phyloP scores from a whole-genome alignment of 2,888 invertebrate species.

The Sinotaia quadrata region DNA sequence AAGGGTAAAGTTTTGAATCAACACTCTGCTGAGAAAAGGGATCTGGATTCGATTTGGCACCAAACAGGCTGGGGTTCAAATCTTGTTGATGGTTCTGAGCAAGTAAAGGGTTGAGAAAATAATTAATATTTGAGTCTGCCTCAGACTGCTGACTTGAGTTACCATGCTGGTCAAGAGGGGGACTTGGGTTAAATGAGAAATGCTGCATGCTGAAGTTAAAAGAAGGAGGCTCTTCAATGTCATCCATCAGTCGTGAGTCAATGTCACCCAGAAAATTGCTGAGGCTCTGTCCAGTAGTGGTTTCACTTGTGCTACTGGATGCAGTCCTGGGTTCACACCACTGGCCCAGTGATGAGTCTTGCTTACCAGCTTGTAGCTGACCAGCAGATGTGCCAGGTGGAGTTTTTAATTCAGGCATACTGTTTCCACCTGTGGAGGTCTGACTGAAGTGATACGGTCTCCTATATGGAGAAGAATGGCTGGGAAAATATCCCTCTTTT shows the following conservation, averaged over 20 bases:
- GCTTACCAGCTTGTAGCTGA: neutral
- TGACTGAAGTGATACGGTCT: neutral
- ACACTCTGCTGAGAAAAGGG: too few relatives aligned
- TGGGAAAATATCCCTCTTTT: neutral
- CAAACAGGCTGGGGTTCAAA: too few relatives aligned
- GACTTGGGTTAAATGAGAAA: neutral
- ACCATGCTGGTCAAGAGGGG: neutral
- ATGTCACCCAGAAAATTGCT: neutral
- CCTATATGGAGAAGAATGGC: neutral
- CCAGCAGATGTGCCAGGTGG: neutral
- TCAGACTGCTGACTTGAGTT: too few relatives aligned
- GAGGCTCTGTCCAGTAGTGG: neutral
- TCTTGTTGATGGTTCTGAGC: too few relatives aligned
- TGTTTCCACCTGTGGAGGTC: neutral
- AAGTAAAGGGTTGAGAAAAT: too few relatives aligned
- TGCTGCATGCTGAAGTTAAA: neutral
- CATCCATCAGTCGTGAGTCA: neutral
- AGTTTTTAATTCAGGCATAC: neutral
- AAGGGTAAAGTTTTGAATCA: too few relatives aligned
- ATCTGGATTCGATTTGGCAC: too few relatives aligned
- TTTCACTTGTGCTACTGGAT: neutral
- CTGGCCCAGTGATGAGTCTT: neutral
- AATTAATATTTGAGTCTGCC: too few relatives aligned
- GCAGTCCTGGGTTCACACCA: neutral
- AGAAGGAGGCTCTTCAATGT: neutral